Percentiles rank a stretch among this genome's conserved stretches.
These are phyloP conservation scores for Sipha flava DNA, from an alignment of 1,140 invertebrate species.

Conservation along the genomic window DNA sequence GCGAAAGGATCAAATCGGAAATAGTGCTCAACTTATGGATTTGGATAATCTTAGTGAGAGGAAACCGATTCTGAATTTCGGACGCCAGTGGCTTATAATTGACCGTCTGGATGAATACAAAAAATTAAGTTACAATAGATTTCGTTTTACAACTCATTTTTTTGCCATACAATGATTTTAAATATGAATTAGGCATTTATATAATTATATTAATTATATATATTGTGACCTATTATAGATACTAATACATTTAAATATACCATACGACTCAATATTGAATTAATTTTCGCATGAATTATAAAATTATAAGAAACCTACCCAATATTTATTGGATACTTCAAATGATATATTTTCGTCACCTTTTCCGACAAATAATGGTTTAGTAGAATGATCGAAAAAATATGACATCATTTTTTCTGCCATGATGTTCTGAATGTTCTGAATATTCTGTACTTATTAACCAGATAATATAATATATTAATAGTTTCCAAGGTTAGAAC, in stretches of 20 bases:
- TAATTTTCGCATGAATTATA: too few relatives aligned
- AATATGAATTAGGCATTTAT: too few relatives aligned
- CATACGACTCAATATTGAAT: too few relatives aligned
- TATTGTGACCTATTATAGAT: too few relatives aligned
- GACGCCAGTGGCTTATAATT: slow-evolving; percentile 38
- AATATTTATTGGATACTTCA: slow-evolving; percentile 50
- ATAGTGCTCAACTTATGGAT: slow-evolving; percentile 53
- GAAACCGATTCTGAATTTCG: slow-evolving; percentile 34
- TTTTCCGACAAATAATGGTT: slow-evolving; percentile 60
- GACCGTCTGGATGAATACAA: slow-evolving; percentile 49
- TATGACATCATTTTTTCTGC: neutral
- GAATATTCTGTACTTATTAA: too few relatives aligned
- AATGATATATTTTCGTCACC: slow-evolving; percentile 46
- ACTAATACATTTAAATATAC: too few relatives aligned
- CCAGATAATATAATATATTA: too few relatives aligned
- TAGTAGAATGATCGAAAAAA: slow-evolving; percentile 65
- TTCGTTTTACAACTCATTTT: too few relatives aligned
- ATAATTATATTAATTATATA: too few relatives aligned
- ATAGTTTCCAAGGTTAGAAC: too few relatives aligned
- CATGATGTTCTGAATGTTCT: neutral
- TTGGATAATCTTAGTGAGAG: slow-evolving; percentile 44
- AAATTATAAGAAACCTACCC: too few relatives aligned
- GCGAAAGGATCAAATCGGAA: slow-evolving; percentile 57
- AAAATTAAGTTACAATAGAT: slow-evolving; percentile 37
- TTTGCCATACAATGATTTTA: too few relatives aligned